These are phyloP conservation scores for Netelia inedita DNA, from an alignment of 2,888 invertebrate genomes.

Conservation along the genomic window DNA sequence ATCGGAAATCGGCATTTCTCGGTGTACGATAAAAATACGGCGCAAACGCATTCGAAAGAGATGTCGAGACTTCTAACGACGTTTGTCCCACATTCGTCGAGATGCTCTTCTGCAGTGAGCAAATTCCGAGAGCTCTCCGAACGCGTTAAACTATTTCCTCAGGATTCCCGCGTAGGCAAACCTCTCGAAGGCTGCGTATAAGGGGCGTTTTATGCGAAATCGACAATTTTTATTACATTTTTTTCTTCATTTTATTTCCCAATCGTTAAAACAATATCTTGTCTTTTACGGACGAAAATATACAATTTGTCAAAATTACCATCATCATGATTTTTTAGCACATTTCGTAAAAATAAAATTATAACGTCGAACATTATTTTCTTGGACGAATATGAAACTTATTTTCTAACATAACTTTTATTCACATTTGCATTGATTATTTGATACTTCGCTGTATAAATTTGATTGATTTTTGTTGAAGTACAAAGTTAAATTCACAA, in stretches of 20 bases:
- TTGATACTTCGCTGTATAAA: too few species aligned
- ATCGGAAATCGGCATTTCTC: constrained; percentile 41
- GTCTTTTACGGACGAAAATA: background rate
- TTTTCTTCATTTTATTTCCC: background rate
- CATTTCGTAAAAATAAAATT: too few species aligned
- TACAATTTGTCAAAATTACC: background rate
- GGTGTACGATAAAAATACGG: constrained; percentile 55
- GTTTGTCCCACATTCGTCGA: constrained; percentile 62
- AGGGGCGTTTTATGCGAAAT: constrained; percentile 18
- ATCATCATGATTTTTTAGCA: background rate
- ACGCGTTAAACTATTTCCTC: constrained; percentile 29
- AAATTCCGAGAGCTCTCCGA: constrained; percentile 38
- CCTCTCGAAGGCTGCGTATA: constrained; percentile 29
- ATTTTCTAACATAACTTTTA: too few species aligned
- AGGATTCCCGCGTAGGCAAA: constrained; percentile 42
- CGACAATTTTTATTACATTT: background rate
- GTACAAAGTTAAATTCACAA: too few species aligned
- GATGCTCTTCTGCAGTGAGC: constrained; percentile 24
- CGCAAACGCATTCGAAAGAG: constrained; percentile 35
- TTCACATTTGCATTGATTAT: too few species aligned
- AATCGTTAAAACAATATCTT: background rate
- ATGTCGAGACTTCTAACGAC: constrained; percentile 26
- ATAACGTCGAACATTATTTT: too few species aligned
- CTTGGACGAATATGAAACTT: too few species aligned
- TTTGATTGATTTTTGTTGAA: too few species aligned